Percentiles rank a stretch among this genome's conserved stretches.
Conservation (phyloP, 2,888 invertebrate species). For the Adelognathus sp. region DNA sequence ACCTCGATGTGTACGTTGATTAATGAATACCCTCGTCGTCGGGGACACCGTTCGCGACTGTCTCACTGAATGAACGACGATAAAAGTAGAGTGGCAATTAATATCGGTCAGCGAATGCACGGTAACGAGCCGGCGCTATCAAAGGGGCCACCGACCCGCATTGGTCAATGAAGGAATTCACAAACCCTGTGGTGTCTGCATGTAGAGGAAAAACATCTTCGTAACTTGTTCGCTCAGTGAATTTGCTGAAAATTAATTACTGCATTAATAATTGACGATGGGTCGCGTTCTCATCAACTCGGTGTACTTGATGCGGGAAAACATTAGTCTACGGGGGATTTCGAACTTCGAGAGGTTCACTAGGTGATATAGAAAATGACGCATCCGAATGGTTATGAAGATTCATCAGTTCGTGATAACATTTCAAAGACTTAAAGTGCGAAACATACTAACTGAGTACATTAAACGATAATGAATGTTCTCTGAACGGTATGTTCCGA, state of each 20-base stretch:
- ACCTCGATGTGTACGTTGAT: slow-evolving; percentile 65
- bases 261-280: not conserved
- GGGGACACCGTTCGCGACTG: slow-evolving; percentile 71
- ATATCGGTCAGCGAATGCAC: slow-evolving; percentile 72
- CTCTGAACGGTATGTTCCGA: too few relatives aligned
- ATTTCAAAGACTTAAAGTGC: too few relatives aligned
- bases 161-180: slow-evolving; percentile 59
- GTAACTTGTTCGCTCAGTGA: not conserved
- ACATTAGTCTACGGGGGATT: too few relatives aligned
- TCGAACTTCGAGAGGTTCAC: too few relatives aligned
- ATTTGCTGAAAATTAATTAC: not conserved
- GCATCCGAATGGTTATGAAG: too few relatives aligned
- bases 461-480: too few relatives aligned
- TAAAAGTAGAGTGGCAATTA: slow-evolving; percentile 77
- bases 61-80: slow-evolving; percentile 74
- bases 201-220: not conserved
- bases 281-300: too few relatives aligned
- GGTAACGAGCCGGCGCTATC: not conserved
- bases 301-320: too few relatives aligned
- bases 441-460: too few relatives aligned
- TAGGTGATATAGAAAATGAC: too few relatives aligned
- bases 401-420: too few relatives aligned
- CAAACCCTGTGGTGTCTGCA: not conserved
- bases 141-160: slow-evolving; percentile 51
- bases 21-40: slow-evolving; percentile 71